Percentiles rank a stretch among this genome's conserved stretches.
Evolutionary conservation across 1,140 invertebrate genomes (phyloP).

Genomic region (Aradophagus sp.): DNA sequence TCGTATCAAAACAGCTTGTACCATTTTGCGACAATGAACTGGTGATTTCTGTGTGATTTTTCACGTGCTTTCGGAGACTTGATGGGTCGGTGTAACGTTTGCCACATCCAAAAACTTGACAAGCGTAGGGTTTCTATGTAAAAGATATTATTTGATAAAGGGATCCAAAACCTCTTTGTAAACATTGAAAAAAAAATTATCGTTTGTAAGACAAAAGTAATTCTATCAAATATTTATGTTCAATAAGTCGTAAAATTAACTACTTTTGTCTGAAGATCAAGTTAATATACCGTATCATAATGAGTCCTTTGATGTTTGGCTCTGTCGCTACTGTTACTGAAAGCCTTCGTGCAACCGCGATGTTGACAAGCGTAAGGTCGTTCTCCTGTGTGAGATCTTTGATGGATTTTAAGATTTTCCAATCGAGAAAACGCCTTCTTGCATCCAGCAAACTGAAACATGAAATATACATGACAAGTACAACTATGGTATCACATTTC

Average conservation of each 20-base stretch:
- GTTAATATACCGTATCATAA: constrained; percentile 91
- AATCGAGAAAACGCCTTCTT: constrained; percentile 94
- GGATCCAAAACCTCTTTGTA: too few species aligned
- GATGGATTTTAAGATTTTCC: constrained; percentile 97
- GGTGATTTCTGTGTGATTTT: constrained; percentile 78
- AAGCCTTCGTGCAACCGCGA: constrained; percentile 90
- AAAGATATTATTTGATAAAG: too few species aligned
- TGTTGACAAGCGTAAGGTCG: constrained; percentile 91
- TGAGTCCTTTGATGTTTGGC: constrained; percentile 98
- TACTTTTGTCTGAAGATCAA: too few species aligned
- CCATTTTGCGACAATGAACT: constrained; percentile 8
- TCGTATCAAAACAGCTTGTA: constrained; percentile 1
- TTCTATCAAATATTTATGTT: too few species aligned
- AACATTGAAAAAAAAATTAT: too few species aligned
- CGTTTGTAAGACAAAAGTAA: too few species aligned
- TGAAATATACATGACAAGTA: too few species aligned
- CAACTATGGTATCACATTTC: too few species aligned
- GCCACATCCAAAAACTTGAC: constrained; percentile 87
- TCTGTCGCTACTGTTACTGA: constrained; percentile 96
- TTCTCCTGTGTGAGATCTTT: constrained; percentile 93
- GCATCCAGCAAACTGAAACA: constrained; percentile 92
- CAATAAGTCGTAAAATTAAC: too few species aligned
- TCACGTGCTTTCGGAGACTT: constrained; percentile 94
- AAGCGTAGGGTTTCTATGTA: constrained; percentile 88
- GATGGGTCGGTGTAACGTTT: constrained; percentile 97